Conservation (phyloP, 2,113 vertebrate species). For the Rhea americana region DNA sequence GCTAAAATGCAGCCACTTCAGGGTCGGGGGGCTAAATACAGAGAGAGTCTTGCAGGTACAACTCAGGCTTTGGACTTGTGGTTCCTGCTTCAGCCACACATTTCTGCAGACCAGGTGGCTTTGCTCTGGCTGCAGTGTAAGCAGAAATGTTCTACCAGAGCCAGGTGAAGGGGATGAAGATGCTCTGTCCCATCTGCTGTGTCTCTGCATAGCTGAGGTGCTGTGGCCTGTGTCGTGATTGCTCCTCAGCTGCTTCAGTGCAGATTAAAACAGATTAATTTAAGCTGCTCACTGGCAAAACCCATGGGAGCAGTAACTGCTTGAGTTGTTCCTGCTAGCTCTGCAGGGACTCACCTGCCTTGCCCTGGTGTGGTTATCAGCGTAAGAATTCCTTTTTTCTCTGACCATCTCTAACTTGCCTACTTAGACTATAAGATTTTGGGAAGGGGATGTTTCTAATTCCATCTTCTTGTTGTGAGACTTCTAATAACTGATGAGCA, state of each 20-base stretch:
- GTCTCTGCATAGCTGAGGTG: neutral
- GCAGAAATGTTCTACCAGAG: rapidly evolving
- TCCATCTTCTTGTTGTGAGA: neutral
- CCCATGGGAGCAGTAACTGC: neutral
- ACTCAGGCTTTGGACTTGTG: neutral
- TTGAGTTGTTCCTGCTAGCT: neutral
- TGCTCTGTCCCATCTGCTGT: neutral
- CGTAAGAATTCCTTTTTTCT: neutral
- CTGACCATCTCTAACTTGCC: neutral
- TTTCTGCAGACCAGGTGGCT: neutral
- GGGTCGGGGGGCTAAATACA: neutral
- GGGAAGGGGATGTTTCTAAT: neutral
- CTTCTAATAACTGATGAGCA: neutral
- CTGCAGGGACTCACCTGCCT: neutral
- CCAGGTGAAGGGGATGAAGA: neutral
- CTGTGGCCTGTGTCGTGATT: rapidly evolving
- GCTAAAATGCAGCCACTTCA: neutral
- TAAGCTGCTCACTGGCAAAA: neutral
- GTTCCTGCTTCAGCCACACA: neutral
- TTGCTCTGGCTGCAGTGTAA: neutral
- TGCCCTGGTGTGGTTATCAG: neutral
- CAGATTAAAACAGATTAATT: neutral
- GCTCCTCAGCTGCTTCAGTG: neutral
- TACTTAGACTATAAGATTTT: neutral
- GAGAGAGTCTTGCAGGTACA: neutral